These are phyloP conservation scores for Balearica regulorum DNA, from an alignment of 2,797 vertebrate species.

Conservation along the genomic window DNA sequence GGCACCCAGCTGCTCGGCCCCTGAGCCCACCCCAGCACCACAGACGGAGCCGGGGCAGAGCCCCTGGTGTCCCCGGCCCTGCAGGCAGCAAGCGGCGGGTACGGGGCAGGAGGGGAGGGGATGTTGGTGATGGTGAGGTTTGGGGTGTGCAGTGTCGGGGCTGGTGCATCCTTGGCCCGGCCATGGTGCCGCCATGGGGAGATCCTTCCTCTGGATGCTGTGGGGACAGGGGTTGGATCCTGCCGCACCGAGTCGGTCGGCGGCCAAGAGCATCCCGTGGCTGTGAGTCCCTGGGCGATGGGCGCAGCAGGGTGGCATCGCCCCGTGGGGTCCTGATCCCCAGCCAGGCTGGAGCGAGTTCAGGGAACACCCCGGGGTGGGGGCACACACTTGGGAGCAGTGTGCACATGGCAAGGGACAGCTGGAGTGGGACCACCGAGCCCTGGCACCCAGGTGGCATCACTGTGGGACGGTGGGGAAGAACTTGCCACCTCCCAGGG, in stretches of 20 bases:
- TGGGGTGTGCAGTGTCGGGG: background rate
- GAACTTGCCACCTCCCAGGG: background rate
- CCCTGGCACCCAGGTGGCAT: fast-evolving
- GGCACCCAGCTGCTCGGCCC: background rate
- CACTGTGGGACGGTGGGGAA: fast-evolving
- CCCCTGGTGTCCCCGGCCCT: fast-evolving
- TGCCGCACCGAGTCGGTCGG: fast-evolving
- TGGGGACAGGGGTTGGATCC: background rate
- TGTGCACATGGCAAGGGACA: fast-evolving
- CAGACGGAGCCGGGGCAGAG: fast-evolving
- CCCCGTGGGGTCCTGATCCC: fast-evolving
- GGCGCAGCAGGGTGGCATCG: fast-evolving
- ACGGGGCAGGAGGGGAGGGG: fast-evolving
- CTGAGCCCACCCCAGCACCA: background rate
- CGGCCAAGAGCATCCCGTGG: background rate
- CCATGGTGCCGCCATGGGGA: fast-evolving
- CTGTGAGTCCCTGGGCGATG: background rate
- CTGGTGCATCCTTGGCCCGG: background rate
- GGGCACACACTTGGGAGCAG: background rate
- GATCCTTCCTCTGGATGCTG: fast-evolving
- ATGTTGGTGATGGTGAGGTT: fast-evolving
- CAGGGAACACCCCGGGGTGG: background rate
- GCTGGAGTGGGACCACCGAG: fast-evolving
- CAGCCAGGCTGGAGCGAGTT: fast-evolving
- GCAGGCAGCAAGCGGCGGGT: fast-evolving